phyloP scores from a whole-genome alignment of 2,888 invertebrate species.

The Heliconius ismenius region DNA sequence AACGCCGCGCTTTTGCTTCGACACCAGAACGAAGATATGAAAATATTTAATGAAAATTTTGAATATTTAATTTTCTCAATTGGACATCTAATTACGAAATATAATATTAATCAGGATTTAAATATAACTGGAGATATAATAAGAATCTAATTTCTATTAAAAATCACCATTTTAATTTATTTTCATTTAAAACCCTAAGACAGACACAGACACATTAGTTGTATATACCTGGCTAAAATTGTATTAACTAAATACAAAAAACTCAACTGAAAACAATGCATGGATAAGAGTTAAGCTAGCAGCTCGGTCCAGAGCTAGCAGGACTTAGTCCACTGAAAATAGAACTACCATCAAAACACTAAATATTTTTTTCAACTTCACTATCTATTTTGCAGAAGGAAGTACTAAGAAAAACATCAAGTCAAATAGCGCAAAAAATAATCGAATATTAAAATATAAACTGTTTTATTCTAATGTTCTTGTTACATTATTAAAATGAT shows the following conservation, averaged over 20 bases:
- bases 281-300: conserved; percentile 27
- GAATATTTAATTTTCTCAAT: too few relatives aligned
- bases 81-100: background rate
- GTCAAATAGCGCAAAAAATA: too few relatives aligned
- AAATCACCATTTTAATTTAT: background rate
- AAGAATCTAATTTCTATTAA: too few relatives aligned
- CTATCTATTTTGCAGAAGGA: background rate
- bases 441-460: too few relatives aligned
- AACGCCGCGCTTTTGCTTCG: background rate
- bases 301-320: conserved; percentile 3
- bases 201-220: too few relatives aligned
- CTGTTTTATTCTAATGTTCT: too few relatives aligned
- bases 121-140: too few relatives aligned
- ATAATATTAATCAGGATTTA: too few relatives aligned
- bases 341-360: conserved; percentile 7
- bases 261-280: conserved; percentile 23
- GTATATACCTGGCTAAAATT: background rate
- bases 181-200: background rate
- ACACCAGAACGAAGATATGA: background rate
- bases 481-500: too few relatives aligned
- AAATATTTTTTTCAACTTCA: background rate
- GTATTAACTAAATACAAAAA: conserved; percentile 8
- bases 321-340: background rate
- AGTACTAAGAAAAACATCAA: too few relatives aligned
- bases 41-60: too few relatives aligned